Evolutionary conservation across 2,797 vertebrate species (phyloP).

Genomic region (Macroramphosus scolopax): DNA sequence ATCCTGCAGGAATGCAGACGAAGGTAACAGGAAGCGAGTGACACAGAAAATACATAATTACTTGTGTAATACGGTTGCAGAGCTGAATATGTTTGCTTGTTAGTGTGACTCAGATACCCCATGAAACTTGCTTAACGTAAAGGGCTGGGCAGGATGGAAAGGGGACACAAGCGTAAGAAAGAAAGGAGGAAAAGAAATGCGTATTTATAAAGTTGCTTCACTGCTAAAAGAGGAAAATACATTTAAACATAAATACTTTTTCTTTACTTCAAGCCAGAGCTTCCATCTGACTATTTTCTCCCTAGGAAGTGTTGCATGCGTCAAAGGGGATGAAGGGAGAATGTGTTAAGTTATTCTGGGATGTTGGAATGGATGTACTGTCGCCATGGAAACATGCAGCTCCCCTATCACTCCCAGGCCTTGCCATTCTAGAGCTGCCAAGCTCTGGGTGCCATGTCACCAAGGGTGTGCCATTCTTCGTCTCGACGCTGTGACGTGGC

Average conservation of each 20-base stretch:
- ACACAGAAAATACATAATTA: conserved; percentile 23
- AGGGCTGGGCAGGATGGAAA: too few species aligned
- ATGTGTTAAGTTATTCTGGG: conserved; percentile 71
- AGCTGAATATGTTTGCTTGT: neutral
- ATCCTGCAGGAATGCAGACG: conserved; percentile 36
- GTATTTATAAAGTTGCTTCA: too few species aligned
- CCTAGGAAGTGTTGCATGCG: conserved; percentile 54
- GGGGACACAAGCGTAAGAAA: too few species aligned
- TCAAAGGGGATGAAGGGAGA: conserved; percentile 51
- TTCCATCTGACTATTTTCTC: conserved; percentile 41
- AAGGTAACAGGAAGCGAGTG: conserved; percentile 28
- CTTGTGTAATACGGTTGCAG: neutral
- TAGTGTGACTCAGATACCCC: too few species aligned
- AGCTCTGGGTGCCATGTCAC: conserved; percentile 51
- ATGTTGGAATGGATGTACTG: conserved; percentile 54
- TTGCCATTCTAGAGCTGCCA: conserved; percentile 59
- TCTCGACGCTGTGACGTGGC: conserved; percentile 30
- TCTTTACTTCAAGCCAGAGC: neutral
- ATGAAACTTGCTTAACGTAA: too few species aligned
- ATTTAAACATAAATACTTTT: too few species aligned
- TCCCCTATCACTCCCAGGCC: conserved; percentile 56
- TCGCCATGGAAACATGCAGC: conserved; percentile 68
- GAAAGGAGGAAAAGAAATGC: too few species aligned
- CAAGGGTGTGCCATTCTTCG: conserved; percentile 44
- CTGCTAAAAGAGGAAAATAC: too few species aligned